phyloP scores from a whole-genome alignment of 2,888 invertebrate species.

The Fragum fragum region DNA sequence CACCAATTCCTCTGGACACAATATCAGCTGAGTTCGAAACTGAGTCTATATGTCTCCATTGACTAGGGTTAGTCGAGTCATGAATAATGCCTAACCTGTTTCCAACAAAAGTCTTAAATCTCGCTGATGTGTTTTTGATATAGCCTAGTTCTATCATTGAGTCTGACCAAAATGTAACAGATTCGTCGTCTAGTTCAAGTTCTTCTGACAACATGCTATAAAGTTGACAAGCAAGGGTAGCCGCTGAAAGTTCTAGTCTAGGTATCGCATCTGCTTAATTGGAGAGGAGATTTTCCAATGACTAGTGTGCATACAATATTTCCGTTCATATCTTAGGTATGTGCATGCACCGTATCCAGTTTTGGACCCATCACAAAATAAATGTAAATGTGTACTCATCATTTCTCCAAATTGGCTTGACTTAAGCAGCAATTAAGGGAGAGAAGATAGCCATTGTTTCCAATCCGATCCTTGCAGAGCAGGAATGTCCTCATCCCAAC shows the following conservation, averaged over 20 bases:
- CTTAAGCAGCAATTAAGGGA: constrained; percentile 51
- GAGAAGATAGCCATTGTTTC: neutral
- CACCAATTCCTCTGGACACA: constrained; percentile 38
- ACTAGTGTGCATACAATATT: constrained; percentile 34
- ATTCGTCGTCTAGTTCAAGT: constrained; percentile 40
- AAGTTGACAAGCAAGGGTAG: constrained; percentile 38
- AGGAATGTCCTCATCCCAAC: constrained; percentile 61
- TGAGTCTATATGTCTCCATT: constrained; percentile 48
- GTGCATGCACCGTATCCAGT: constrained; percentile 43
- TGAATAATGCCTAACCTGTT: constrained; percentile 45
- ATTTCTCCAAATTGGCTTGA: neutral
- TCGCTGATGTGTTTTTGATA: constrained; percentile 41
- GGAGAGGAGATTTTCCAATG: constrained; percentile 52
- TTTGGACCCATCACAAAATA: constrained; percentile 58
- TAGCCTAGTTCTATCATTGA: constrained; percentile 51
- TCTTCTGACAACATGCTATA: constrained; percentile 36
- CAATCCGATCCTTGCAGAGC: constrained; percentile 24
- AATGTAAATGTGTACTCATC: constrained; percentile 17
- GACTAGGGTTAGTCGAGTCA: constrained; percentile 28
- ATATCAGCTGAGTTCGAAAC: constrained; percentile 45
- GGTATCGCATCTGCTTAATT: constrained; percentile 42
- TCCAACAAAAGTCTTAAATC: constrained; percentile 59
- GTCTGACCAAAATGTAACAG: constrained; percentile 47
- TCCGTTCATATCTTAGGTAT: constrained; percentile 41
- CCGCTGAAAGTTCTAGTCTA: constrained; percentile 39